Evolutionary conservation across 2,888 invertebrate genomes (phyloP).

Genomic region (Clostera curtula): DNA sequence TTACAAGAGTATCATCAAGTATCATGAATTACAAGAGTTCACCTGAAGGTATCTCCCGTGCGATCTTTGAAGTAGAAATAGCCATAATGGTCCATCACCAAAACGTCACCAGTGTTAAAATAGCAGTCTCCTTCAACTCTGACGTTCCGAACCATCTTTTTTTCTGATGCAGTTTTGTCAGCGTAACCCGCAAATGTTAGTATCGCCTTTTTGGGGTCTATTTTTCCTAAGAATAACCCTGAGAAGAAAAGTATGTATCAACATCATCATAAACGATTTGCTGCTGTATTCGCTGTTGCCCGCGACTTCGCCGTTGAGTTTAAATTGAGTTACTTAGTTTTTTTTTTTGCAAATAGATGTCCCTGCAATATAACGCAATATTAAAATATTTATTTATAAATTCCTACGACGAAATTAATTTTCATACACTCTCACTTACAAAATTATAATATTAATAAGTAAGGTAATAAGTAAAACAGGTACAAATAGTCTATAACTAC

Average conservation of each 20-base stretch:
- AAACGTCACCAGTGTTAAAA: constrained; percentile 93
- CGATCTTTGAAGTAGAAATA: constrained; percentile 96
- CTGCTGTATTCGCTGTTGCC: too few relatives aligned
- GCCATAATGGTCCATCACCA: constrained; percentile 92
- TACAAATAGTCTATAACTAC: constrained; percentile 39
- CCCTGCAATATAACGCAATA: too few relatives aligned
- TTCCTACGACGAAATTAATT: too few relatives aligned
- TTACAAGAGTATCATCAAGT: constrained; percentile 5
- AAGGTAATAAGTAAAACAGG: neutral
- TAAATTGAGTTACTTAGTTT: too few relatives aligned
- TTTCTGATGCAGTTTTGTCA: constrained; percentile 82
- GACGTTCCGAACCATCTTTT: constrained; percentile 88
- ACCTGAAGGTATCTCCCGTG: constrained; percentile 85
- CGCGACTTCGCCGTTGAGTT: too few relatives aligned
- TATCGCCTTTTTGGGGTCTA: constrained; percentile 64
- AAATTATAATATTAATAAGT: too few relatives aligned
- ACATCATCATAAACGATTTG: too few relatives aligned
- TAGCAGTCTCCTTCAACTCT: constrained; percentile 89
- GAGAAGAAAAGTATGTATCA: too few relatives aligned
- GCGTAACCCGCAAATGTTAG: constrained; percentile 66
- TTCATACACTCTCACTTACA: too few relatives aligned
- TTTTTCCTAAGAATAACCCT: constrained; percentile 84
- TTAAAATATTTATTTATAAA: too few relatives aligned
- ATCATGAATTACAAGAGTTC: constrained; percentile 6
- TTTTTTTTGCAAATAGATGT: too few relatives aligned